These are phyloP conservation scores for Drosophila kepulauana DNA, from an alignment of 1,140 invertebrate species.

Conservation along the genomic window DNA sequence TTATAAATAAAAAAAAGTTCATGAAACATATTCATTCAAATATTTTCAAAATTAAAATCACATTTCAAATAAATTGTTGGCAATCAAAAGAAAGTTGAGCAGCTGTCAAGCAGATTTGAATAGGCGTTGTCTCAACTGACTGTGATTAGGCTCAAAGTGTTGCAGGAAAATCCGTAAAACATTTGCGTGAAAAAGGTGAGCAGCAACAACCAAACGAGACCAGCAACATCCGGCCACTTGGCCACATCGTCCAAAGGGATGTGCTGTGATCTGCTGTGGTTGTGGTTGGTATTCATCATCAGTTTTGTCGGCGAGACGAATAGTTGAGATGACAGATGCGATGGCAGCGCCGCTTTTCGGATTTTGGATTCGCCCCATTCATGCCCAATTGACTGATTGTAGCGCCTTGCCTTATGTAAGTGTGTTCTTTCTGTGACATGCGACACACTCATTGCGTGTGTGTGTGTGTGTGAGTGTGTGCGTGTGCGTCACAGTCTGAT, in stretches of 20 bases:
- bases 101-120: too few species aligned
- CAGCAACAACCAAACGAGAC: constrained; percentile 3
- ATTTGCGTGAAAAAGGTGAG: background rate
- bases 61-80: too few species aligned
- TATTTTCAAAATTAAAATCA: too few species aligned
- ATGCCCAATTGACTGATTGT: constrained; percentile 25
- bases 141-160: too few species aligned
- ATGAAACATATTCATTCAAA: too few species aligned
- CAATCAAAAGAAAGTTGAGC: too few species aligned
- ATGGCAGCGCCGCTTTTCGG: background rate
- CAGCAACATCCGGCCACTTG: constrained; percentile 31
- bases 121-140: too few species aligned
- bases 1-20: too few species aligned
- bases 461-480: background rate
- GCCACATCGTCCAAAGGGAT: constrained; percentile 1
- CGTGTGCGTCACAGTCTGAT: background rate
- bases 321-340: background rate
- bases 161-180: too few species aligned
- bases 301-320: constrained; percentile 14
- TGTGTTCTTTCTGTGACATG: too few species aligned
- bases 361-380: background rate
- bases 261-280: too few species aligned
- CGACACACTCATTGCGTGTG: too few species aligned
- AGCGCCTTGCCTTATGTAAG: background rate
- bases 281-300: constrained; percentile 29